These are phyloP conservation scores for Aphelinus atriplicis DNA, from an alignment of 1,140 invertebrate genomes.

Conservation along the genomic window DNA sequence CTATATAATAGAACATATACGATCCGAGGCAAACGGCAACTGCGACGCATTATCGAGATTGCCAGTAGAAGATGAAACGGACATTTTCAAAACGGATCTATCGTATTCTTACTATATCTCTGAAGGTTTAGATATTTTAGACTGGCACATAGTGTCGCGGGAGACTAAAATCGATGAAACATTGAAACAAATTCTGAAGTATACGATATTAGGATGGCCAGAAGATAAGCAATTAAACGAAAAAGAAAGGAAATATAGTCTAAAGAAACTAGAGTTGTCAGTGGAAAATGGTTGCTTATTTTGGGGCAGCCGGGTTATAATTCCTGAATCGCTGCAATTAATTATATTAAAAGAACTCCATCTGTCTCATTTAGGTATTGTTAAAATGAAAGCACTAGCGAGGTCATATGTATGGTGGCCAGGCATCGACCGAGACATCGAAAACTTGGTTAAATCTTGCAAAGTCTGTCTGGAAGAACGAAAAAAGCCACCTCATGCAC, in stretches of 20 bases:
- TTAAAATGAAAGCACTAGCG: conserved; percentile 27
- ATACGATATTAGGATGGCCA: no score
- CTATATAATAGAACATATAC: conserved; percentile 5
- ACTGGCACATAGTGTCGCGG: no score
- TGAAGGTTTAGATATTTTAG: no score
- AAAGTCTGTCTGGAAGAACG: neutral
- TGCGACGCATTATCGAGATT: conserved; percentile 17
- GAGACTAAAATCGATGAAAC: no score
- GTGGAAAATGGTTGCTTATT: conserved; percentile 45
- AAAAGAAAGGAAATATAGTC: no score
- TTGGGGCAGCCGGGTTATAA: conserved; percentile 51
- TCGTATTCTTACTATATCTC: no score
- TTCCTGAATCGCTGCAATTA: conserved; percentile 51
- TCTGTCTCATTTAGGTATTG: conserved; percentile 40
- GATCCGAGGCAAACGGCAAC: neutral
- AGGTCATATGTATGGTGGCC: conserved; percentile 54
- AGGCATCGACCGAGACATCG: neutral
- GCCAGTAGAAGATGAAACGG: conserved; percentile 13
- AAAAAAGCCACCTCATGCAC: neutral
- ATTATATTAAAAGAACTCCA: conserved; percentile 46
- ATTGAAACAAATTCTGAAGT: no score
- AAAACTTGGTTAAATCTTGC: neutral
- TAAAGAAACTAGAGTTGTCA: conserved; percentile 23
- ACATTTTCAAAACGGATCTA: neutral
- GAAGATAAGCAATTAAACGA: no score